phyloP scores from a whole-genome alignment of 2,888 invertebrate genomes.

The Polymixis lichenea region DNA sequence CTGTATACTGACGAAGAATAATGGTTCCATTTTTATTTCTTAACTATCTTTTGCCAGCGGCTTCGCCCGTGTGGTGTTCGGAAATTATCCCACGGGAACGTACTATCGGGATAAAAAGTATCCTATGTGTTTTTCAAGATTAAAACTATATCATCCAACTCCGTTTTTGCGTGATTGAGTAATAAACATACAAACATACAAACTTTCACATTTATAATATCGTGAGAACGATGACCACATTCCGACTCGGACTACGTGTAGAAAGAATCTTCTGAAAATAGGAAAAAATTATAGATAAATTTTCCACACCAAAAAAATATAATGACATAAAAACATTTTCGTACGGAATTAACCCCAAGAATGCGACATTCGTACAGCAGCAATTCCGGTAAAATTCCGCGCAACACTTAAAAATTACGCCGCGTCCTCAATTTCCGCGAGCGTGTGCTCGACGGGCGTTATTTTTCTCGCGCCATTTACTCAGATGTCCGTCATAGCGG shows the following conservation, averaged over 20 bases:
- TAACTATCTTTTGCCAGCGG: neutral
- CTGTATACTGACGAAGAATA: slow-evolving; percentile 3
- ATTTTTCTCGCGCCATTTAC: slow-evolving; percentile 89
- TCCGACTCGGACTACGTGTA: too few species aligned
- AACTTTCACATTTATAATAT: too few species aligned
- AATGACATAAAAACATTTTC: slow-evolving; percentile 13
- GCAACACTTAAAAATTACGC: slow-evolving; percentile 65
- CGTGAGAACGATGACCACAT: neutral
- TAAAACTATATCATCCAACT: too few species aligned
- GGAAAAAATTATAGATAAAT: neutral
- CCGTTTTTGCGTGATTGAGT: too few species aligned
- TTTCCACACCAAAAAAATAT: neutral
- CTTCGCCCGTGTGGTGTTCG: too few species aligned
- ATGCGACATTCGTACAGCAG: slow-evolving; percentile 52
- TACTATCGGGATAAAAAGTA: too few species aligned
- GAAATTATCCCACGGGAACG: too few species aligned
- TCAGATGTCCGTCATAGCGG: slow-evolving; percentile 84
- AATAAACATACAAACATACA: too few species aligned
- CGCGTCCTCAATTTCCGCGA: slow-evolving; percentile 77
- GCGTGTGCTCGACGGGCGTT: slow-evolving; percentile 77
- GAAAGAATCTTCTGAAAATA: neutral
- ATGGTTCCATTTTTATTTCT: neutral
- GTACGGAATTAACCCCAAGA: slow-evolving; percentile 63
- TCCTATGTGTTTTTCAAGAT: too few species aligned
- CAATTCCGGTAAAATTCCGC: slow-evolving; percentile 61